A percentile compares a stretch with the other conserved stretches of the same genome.
Evolutionary conservation across 2,113 vertebrate species (phyloP).

Genomic region (Nipponia nippon): DNA sequence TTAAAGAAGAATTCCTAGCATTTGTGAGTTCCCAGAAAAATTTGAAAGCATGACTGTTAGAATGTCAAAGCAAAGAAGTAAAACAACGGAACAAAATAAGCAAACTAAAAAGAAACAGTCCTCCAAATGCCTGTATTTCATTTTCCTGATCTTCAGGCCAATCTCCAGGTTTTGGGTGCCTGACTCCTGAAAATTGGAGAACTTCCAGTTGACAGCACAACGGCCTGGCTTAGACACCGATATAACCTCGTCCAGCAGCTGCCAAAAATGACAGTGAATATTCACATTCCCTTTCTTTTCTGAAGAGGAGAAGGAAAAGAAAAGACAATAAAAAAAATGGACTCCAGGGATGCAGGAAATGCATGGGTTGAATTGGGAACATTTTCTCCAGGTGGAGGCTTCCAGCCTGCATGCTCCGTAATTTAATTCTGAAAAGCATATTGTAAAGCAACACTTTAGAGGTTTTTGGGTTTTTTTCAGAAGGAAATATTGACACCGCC

Average conservation of each 20-base stretch:
- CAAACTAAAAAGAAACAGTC: not conserved
- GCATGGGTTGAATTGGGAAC: not conserved
- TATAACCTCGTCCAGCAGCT: not conserved
- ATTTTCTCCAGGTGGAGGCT: not conserved
- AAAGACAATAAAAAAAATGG: not conserved
- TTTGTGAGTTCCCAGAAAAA: not conserved
- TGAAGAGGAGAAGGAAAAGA: not conserved
- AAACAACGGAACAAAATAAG: not conserved
- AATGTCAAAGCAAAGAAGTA: not conserved
- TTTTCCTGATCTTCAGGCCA: not conserved
- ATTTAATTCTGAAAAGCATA: not conserved
- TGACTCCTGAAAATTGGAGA: not conserved
- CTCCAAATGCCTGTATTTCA: not conserved
- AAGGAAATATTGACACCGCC: slow-evolving; percentile 28
- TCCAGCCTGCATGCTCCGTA: not conserved
- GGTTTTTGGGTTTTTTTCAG: not conserved
- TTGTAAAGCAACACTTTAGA: not conserved
- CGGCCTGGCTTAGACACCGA: not conserved
- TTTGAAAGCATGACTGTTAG: not conserved
- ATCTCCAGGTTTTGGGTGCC: not conserved
- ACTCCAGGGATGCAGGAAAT: not conserved
- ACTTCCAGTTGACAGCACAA: slow-evolving; percentile 6
- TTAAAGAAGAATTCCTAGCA: not conserved
- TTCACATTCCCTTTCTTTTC: not conserved
- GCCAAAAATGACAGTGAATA: not conserved